These are phyloP conservation scores for Paralichthys olivaceus DNA, from an alignment of 2,113 vertebrate species.

Conservation along the genomic window DNA sequence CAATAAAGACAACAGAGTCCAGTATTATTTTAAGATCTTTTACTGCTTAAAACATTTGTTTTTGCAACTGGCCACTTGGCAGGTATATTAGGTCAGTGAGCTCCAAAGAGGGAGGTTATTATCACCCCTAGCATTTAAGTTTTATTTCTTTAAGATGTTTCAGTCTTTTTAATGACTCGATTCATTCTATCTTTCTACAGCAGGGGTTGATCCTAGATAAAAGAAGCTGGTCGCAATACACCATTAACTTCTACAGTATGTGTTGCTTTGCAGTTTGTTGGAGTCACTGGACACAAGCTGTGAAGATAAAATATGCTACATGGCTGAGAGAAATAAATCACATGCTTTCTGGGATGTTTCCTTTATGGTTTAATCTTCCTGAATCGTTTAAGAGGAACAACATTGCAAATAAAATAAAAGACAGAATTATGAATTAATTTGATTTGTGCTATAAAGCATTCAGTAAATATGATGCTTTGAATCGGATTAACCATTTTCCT, in stretches of 20 bases:
- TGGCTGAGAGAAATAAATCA: background rate
- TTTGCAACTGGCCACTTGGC: background rate
- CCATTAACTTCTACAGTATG: too few relatives aligned
- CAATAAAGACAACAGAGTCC: background rate
- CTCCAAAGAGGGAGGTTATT: conserved; percentile 17
- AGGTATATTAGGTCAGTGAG: conserved; percentile 7
- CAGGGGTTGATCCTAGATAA: background rate
- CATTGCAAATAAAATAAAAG: background rate
- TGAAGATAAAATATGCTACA: background rate
- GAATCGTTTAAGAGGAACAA: background rate
- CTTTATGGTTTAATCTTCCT: background rate
- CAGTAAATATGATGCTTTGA: background rate
- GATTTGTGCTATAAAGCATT: background rate
- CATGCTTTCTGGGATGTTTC: background rate
- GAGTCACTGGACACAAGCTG: background rate
- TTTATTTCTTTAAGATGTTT: conserved; percentile 26
- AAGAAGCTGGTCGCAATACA: background rate
- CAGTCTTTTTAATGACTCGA: conserved; percentile 23
- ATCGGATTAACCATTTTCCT: conserved; percentile 19
- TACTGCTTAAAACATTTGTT: conserved; percentile 22
- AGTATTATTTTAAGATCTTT: background rate
- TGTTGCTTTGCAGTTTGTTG: background rate
- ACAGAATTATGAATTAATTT: background rate
- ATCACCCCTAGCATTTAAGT: conserved; percentile 26
- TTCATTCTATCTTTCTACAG: conserved; percentile 9